phyloP scores from a whole-genome alignment of 1,140 invertebrate genomes.

The Drosophila chauvacae region DNA sequence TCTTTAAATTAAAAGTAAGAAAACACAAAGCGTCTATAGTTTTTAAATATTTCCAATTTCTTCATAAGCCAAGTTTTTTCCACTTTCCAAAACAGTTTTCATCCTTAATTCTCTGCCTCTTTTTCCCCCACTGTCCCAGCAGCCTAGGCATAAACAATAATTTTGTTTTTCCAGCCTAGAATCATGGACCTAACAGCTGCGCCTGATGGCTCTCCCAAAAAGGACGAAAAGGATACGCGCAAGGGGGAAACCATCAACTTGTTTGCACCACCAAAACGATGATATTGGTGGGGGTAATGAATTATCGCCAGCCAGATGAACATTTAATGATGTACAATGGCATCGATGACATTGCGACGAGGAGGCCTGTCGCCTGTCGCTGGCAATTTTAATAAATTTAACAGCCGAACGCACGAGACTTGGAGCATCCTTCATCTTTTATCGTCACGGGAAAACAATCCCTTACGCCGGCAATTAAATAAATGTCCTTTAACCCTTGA shows the following conservation, averaged over 20 bases:
- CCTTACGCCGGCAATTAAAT: slow-evolving; percentile 70
- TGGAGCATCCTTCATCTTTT: slow-evolving; percentile 79
- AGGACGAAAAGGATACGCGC: slow-evolving; percentile 20
- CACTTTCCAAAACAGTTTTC: neutral
- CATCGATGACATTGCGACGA: slow-evolving; percentile 55
- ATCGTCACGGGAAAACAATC: slow-evolving; percentile 50
- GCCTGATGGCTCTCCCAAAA: slow-evolving; percentile 51
- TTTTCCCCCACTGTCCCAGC: slow-evolving; percentile 37
- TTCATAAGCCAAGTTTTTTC: slow-evolving; percentile 25
- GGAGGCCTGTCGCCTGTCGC: slow-evolving; percentile 40
- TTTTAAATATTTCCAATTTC: neutral
- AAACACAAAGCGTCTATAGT: neutral
- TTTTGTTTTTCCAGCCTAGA: slow-evolving; percentile 39
- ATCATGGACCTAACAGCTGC: slow-evolving; percentile 55
- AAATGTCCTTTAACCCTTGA: slow-evolving; percentile 63
- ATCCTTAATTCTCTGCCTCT: neutral
- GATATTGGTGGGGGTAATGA: slow-evolving; percentile 48
- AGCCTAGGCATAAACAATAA: slow-evolving; percentile 45
- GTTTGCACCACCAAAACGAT: slow-evolving; percentile 22
- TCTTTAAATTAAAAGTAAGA: no score
- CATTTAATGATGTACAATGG: slow-evolving; percentile 78
- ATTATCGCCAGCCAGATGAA: slow-evolving; percentile 79
- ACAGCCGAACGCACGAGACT: slow-evolving; percentile 66
- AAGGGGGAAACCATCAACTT: slow-evolving; percentile 37
- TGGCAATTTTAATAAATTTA: slow-evolving; percentile 81